Evolutionary conservation across 2,888 invertebrate species (phyloP), one percentile per base, ranked within the genome.

Genomic region (Cheiracanthium punctorium): DNA sequence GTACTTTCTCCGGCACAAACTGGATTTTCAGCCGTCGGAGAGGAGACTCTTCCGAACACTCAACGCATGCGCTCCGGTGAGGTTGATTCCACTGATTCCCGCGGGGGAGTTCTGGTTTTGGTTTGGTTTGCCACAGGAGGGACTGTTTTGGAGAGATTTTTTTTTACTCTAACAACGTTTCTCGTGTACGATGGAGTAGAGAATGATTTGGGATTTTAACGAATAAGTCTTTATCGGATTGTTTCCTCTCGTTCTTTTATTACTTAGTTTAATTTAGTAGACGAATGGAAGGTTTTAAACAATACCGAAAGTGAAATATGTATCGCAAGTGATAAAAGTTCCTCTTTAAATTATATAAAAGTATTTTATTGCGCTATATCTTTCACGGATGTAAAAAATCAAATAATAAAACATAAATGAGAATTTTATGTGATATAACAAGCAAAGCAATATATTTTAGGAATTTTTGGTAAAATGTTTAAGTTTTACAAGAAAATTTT

Each of bases 11-110:
- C 28, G 24, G 52, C 41, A 48, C 72, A 76, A 76, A 82, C 76
- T 76, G 65, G 82, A 76, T 82, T 82, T 82, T 72, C 75, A 75
- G 75, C 24, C 82, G 75, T 70, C 43, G 41, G 65, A 76, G 17
- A 5, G 20, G n/a, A 64, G 64, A 28, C 52, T 37, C 32, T 65
- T 33, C 33, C 0, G 28, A n/a, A 8, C 8, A 24, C 1, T 58
- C 58, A 33, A 76, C 82, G 76, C 82, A 82, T 82, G 82, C 82
- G 82, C 65, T 0, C 1, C 20, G 0, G 0, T 17, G 17, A n/a
- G 71, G 82, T 65, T n/a, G 64, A 72, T 71, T 82, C 82, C 71
- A 82, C 82, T 82, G 32, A 32, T 69, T 8, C 20, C 12, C 37
- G 24, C 24, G 37, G 72, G 76, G 70, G 33, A 24, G 67, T 28